Conservation (phyloP, 1,140 invertebrate genomes). For the Parasteatoda tepidariorum region DNA sequence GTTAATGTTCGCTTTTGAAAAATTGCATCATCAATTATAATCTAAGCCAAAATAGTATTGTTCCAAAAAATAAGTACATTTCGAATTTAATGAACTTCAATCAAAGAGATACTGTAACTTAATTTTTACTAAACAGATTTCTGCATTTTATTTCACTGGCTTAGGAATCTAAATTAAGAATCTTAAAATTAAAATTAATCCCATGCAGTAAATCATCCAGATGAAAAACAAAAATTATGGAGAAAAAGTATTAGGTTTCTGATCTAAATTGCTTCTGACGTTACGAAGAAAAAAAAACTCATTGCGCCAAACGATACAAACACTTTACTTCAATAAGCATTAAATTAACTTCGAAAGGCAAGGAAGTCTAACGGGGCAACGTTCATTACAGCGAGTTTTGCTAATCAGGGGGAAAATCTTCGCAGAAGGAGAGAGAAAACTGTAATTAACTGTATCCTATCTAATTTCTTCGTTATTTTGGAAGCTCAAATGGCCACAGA, state of each 20-base stretch:
- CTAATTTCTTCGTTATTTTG: background rate
- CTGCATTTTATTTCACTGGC: too few relatives aligned
- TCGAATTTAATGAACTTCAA: too few relatives aligned
- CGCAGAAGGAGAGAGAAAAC: constrained; percentile 39
- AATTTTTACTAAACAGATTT: background rate
- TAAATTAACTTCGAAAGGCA: constrained; percentile 39
- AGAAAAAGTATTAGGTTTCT: background rate
- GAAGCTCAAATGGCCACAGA: background rate
- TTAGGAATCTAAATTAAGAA: too few relatives aligned
- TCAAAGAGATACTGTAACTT: too few relatives aligned
- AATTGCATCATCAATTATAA: too few relatives aligned
- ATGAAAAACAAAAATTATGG: constrained; percentile 17
- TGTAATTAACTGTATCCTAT: constrained; percentile 42
- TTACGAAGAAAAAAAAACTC: background rate
- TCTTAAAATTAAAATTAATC: too few relatives aligned
- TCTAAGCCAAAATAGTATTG: too few relatives aligned
- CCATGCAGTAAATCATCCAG: background rate
- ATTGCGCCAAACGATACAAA: constrained; percentile 29
- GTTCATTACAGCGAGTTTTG: constrained; percentile 32
- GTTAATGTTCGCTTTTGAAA: too few relatives aligned
- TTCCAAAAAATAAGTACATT: too few relatives aligned
- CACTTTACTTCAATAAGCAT: constrained; percentile 28
- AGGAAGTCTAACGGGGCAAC: background rate
- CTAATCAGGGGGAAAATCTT: constrained; percentile 49
- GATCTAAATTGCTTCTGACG: background rate